Evolutionary conservation across 2,797 vertebrate genomes (phyloP).

Genomic region (Sebastes itinus): DNA sequence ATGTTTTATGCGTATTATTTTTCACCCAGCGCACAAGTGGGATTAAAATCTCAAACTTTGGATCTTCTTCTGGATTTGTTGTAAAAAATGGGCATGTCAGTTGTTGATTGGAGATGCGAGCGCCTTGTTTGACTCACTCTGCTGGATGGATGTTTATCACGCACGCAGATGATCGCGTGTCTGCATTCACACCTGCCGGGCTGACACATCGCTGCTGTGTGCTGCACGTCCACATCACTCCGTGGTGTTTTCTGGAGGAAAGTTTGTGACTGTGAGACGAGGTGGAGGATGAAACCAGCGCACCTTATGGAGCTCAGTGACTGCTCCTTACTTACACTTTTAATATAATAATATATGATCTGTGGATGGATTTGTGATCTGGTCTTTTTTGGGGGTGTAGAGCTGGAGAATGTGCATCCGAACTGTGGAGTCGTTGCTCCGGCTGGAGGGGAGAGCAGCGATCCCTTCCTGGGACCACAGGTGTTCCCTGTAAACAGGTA

Average conservation of each 20-base stretch:
- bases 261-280: slow-evolving; percentile 49
- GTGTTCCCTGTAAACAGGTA: slow-evolving; percentile 65
- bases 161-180: slow-evolving; percentile 6
- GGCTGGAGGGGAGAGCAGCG: slow-evolving; percentile 61
- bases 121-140: slow-evolving; percentile 9
- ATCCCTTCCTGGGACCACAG: slow-evolving; percentile 62
- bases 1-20: not conserved
- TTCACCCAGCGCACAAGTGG: not conserved
- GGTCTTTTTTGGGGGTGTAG: not conserved
- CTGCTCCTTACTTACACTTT: not conserved
- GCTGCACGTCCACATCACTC: not conserved
- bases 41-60: slow-evolving; percentile 49
- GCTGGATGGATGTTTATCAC: slow-evolving; percentile 42
- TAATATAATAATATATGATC: too few relatives aligned
- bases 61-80: slow-evolving; percentile 5
- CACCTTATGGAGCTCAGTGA: not conserved
- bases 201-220: not conserved
- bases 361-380: slow-evolving; percentile 27
- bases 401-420: slow-evolving; percentile 55
- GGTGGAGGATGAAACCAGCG: slow-evolving; percentile 42
- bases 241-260: slow-evolving; percentile 24
- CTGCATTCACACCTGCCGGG: not conserved
- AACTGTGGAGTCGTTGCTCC: slow-evolving; percentile 38
- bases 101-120: slow-evolving; percentile 24
- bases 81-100: not conserved